A percentile compares a stretch with the other conserved stretches of the same genome.
Conservation (phyloP, 2,113 vertebrate species). For the Astur gentilis region DNA sequence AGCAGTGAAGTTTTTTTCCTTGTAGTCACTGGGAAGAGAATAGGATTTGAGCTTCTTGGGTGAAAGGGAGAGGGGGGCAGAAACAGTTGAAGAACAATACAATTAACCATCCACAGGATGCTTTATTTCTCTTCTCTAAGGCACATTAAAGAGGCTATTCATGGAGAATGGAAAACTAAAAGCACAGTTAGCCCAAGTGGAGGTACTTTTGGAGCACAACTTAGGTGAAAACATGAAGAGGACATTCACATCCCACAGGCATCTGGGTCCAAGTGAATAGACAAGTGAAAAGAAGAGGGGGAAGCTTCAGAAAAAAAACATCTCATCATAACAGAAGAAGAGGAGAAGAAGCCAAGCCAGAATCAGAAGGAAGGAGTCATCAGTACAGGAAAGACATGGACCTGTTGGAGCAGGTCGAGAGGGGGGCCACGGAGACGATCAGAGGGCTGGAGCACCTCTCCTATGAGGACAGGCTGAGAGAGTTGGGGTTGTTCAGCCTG, state of each 20-base stretch:
- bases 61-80: not conserved
- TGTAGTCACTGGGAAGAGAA: not conserved
- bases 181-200: not conserved
- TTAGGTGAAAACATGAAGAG: not conserved
- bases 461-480: not conserved
- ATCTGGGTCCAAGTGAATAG: not conserved
- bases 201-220: not conserved
- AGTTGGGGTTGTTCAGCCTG: not conserved
- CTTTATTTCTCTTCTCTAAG: not conserved
- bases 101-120: not conserved
- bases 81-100: not conserved
- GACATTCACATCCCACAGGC: not conserved
- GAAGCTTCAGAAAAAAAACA: not conserved
- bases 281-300: not conserved
- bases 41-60: not conserved
- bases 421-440: not conserved
- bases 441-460: not conserved
- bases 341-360: not conserved
- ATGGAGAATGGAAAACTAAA: not conserved
- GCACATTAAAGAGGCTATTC: not conserved
- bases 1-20: not conserved
- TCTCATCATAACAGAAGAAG: not conserved
- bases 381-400: not conserved
- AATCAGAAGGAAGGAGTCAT: not conserved
- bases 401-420: fast-evolving